Base-by-base conservation (phyloP, 2,797 vertebrate genomes). In the Ataeniobius toweri region DNA sequence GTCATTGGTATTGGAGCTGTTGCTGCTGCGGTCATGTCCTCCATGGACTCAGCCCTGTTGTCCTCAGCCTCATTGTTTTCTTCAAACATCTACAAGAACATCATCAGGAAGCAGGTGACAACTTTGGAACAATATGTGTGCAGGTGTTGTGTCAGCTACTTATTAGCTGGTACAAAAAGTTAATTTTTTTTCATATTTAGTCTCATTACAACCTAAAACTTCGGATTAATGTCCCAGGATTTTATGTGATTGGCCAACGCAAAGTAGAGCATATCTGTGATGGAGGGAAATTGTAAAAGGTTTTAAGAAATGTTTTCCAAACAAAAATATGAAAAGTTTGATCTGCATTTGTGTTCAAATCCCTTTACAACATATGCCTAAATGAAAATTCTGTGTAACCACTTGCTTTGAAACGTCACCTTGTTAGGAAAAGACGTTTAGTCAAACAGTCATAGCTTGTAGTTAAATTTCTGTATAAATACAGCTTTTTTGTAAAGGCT, bases 41-140 rank as follows among this genome's bases (percentile, higher is more conserved):
- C 93, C 80, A 93, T 94, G 89, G 95, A 96, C 86, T 96, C 94
- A 0, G 94, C 94, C 39, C 91, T 96, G 51, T 90, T 95, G 51
- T 94, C 94, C 67, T 93, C 90, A 0, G 94, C 94, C 22, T 94
- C 91, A 3, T 48, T 95, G 77, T 94, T 95, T 86, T 91, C 93
- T 67, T 94, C 91, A 61, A 93, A 91, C 70, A 90, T 91, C 51
- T 91, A 90, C 84, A 94, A 93, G 86, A 95, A 95, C 88, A 94
- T 94, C 65, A 82, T 94, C 68, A 90, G 93, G 80, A 92, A 92
- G 28, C 86, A 72, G 81, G 86, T 89, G 69, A 92, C 83, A 28
- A 16, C 26, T 7, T 24, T 39, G 20, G 20, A 55, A n/a, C 28
- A 3, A 14, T 5, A 51, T 51, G 50, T 14, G 50, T 55, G 53